Evolutionary conservation across 2,113 vertebrate species (phyloP), one percentile per base, ranked within the genome.

Genomic region (Phycodurus eques): DNA sequence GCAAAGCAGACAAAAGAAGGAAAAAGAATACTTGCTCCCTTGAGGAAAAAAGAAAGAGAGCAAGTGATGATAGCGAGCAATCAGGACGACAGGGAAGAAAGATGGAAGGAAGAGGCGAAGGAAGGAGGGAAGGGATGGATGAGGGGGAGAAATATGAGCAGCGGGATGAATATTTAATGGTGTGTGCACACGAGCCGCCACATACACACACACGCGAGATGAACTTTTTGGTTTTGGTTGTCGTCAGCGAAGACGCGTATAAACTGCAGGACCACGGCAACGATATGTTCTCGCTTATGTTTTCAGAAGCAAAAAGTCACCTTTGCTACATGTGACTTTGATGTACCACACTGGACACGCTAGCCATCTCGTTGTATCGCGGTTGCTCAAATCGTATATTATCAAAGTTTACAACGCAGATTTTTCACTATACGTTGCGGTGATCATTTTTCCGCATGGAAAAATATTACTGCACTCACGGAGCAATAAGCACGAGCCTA

Each of bases 111-210:
- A 53, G 54, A 63, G 73, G 74, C 74, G 67, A 79, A 62, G 82
- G 80, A 86, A 59, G 51, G 2, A 2, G 76, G 79, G 64, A 70
- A 82, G 1, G 57, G 77, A 83, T 49, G 67, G 80, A 87, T 74
- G 81, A 88, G 72, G 82, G 88, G 80, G 81, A 88, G 87, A 88
- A 88, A 90, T 67, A 69, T 2, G 79, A 91, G 81, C 79, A 77
- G 80, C 4, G 76, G 78, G 74, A 84, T 93, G 78, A 92, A 94
- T 93, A 91, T 93, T 93, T 93, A 91, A 93, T 93, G 88, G 7
- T n/a, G 91, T 91, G 90, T 93, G 89, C 85, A 88, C 84, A 83
- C 78, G 64, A 83, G 87, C 83, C 77, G 10, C 64, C 68, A 7
- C 51, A 27, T 9, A 53, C 57, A 60, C 57, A 70, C 67, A 65